A percentile compares a stretch with the other conserved stretches of the same genome.
These are phyloP conservation scores for Piezodorus guildinii DNA, from an alignment of 1,140 invertebrate genomes.

Conservation along the genomic window DNA sequence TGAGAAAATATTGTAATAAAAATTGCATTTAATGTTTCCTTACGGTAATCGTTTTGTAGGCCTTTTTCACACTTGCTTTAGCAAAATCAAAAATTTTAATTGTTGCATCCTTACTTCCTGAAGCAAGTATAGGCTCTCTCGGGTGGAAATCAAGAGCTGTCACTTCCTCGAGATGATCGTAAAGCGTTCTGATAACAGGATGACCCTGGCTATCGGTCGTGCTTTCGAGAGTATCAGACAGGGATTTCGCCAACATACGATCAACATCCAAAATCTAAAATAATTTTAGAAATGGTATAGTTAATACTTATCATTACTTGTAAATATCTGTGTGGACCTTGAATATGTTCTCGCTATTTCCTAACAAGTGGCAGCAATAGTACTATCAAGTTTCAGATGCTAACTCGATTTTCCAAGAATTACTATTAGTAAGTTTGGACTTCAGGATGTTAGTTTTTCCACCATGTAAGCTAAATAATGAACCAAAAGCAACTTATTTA, in stretches of 20 bases:
- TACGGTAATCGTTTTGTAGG: conserved; percentile 82
- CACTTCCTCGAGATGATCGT: conserved; percentile 96
- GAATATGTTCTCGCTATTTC: too few relatives aligned
- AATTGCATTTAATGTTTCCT: conserved; percentile 26
- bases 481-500: too few relatives aligned
- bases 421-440: too few relatives aligned
- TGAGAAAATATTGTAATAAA: too few relatives aligned
- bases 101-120: conserved; percentile 85
- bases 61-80: conserved; percentile 95
- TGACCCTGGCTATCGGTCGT: conserved; percentile 62
- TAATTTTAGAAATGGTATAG: neutral
- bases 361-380: too few relatives aligned
- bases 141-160: conserved; percentile 96
- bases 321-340: too few relatives aligned
- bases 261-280: conserved; percentile 88
- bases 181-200: conserved; percentile 96
- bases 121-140: conserved; percentile 79
- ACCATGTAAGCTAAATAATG: too few relatives aligned
- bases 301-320: too few relatives aligned
- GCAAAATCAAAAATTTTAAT: conserved; percentile 96
- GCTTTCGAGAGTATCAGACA: conserved; percentile 67
- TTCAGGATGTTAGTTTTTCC: too few relatives aligned
- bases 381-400: too few relatives aligned
- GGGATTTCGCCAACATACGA: conserved; percentile 89
- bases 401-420: too few relatives aligned